phyloP scores from a whole-genome alignment of 1,140 invertebrate genomes.

The Amphibalanus amphitrite region DNA sequence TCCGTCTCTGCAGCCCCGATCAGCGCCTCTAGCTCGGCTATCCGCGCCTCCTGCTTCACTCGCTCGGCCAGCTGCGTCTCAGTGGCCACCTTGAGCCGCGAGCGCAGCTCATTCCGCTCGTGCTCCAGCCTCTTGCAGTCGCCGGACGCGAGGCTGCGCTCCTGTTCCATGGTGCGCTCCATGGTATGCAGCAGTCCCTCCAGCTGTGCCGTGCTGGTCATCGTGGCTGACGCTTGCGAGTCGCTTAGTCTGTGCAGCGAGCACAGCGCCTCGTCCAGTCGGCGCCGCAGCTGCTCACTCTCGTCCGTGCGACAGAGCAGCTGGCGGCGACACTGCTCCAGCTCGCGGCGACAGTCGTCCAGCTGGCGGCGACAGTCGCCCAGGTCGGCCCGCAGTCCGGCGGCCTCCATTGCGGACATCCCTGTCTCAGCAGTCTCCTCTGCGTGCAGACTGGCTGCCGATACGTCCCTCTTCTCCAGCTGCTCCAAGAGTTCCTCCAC shows the following conservation, averaged over 20 bases:
- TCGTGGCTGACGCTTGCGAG: not conserved
- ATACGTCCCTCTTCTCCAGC: not conserved
- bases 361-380: not conserved
- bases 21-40: not conserved
- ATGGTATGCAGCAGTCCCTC: not conserved
- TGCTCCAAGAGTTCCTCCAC: constrained; percentile 11
- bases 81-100: constrained; percentile 31
- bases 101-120: not conserved
- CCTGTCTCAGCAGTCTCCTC: too few species aligned
- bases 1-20: not conserved
- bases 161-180: not conserved
- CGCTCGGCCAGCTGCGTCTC: constrained; percentile 32
- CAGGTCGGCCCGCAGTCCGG: not conserved
- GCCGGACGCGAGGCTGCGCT: not conserved
- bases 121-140: not conserved
- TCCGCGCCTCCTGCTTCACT: not conserved
- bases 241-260: not conserved
- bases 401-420: not conserved
- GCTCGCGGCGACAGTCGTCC: not conserved
- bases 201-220: not conserved
- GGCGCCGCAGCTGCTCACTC: not conserved
- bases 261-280: not conserved
- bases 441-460: not conserved
- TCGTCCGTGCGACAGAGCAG: not conserved
- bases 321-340: not conserved